Conservation (phyloP, 1,140 invertebrate species). For the Zaprionus camerounensis region DNA sequence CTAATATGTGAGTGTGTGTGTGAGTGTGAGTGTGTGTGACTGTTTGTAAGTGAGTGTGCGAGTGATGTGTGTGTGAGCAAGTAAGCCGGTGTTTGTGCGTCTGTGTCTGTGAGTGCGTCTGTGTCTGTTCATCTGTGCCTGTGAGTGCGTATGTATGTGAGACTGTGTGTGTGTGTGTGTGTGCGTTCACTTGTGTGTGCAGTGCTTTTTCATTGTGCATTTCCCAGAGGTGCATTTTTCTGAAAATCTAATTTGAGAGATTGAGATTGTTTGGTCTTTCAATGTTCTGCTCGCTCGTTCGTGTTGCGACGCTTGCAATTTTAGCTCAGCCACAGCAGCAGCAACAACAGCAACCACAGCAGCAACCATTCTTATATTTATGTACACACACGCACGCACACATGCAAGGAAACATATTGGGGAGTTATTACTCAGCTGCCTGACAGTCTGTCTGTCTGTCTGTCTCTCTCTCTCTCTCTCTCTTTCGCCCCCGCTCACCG, state of each 20-base stretch:
- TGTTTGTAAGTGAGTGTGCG: neutral
- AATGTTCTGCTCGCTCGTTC: constrained; percentile 73
- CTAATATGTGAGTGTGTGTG: neutral
- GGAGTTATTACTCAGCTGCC: constrained; percentile 70
- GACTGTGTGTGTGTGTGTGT: constrained; percentile 5
- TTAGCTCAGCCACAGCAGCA: constrained; percentile 48
- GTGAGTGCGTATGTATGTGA: constrained; percentile 13
- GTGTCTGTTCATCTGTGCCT: constrained; percentile 2
- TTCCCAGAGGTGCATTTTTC: constrained; percentile 84
- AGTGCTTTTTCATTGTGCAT: constrained; percentile 81
- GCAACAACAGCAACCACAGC: constrained; percentile 20
- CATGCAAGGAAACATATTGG: constrained; percentile 62
- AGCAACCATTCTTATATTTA: constrained; percentile 47
- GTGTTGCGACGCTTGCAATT: constrained; percentile 79
- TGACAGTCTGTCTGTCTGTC: constrained; percentile 24
- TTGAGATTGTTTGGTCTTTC: constrained; percentile 83
- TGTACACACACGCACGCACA: constrained; percentile 34
- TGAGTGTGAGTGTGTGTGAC: neutral
- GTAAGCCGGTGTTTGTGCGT: too few species aligned
- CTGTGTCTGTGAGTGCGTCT: constrained; percentile 32
- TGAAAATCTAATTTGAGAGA: constrained; percentile 84
- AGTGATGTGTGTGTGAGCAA: neutral
- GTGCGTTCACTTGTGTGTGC: constrained; percentile 33
- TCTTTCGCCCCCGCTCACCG: constrained; percentile 45
- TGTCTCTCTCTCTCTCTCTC: constrained; percentile 1